Base-by-base conservation (phyloP, 1,140 invertebrate genomes). In the Laodelphax striatellus region DNA sequence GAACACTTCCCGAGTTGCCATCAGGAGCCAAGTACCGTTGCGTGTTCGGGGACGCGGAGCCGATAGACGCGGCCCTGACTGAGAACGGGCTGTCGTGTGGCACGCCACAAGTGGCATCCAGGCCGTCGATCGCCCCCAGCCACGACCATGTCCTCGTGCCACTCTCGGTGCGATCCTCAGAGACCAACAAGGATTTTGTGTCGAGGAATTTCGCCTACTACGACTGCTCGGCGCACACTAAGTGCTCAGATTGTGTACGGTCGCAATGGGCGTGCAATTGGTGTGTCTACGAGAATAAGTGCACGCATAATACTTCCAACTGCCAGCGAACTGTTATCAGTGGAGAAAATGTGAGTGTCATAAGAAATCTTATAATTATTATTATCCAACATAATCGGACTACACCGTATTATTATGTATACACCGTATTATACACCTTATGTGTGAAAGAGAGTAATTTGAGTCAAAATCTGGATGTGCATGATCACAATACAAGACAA, bases 171-270 rank as follows among this genome's bases (percentile, higher is more conserved):
- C 82, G 92, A 17, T 92, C 91, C 11, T 90, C 88, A 16, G 92
- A 95, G 75, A 95, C 92, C 5, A 93, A 95, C 70, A 93, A 94
- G 69, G 93, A 97, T 73, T 96, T 97, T 78, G 93, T 97, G 4
- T 92, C 90, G 1, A 79, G 88, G 55, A 88, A 88, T 72, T 97
- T 97, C 74, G 91, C 91, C 13, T 97, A 92, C 71, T 98, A 92
- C 73, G 92, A 97, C 73, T 98, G 95, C 71, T 86, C 85, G 8
- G 82, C 85, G 59, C 94, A 97, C 71, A 83, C 78, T 11, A 90
- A 88, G 65, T 95, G 92, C 72, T 81, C 83, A 46, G 82, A 86
- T 38, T 96, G 92, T 73, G 89, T 94, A 5, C 83, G 82, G 67
- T 90, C 89, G 57, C 83, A 88, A 64, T 96, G 92, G 92, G 84